Base-by-base conservation (phyloP, 2,888 invertebrate genomes). In the Drosophila engyochracea region DNA sequence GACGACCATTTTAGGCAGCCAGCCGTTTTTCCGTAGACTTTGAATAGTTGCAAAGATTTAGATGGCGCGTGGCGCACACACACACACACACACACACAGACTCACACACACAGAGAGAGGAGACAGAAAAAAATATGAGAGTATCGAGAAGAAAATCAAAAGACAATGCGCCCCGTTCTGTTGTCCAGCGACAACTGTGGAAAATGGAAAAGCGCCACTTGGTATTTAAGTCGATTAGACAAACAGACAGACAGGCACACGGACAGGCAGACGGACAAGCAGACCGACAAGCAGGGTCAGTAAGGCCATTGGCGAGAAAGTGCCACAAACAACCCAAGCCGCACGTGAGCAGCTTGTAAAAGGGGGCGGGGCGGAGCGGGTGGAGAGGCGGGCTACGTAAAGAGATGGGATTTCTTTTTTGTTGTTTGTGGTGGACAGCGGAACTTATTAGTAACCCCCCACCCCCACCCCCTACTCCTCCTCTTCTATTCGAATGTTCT, bases 1-100 rank as follows among this genome's bases (percentile, higher is more conserved):
- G 85, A 92, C 92, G 83, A 92, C 92, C 92, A 92, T 92, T 75
- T 88, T 87, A 78, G 79, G 77, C 81, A 83, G 70, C 69, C 82
- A 81, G 37, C 70, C 35, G 72, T 71, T 86, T 65, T 78, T 79
- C 67, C 82, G 79, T 85, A 91, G 66, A 22, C 75, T 90, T 79
- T 83, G 74, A 88, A 89, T 87, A 82, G 72, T 83, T 79, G 58
- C 73, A 58, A 55, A 57, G 54, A 70, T 77, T 70, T 31, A 7
- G 16, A 63, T 55, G 71, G 80, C 80, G 76, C 76, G 54, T 65
- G 41, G 54, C 70, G 65, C 79, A n/a, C 73, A 60, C 51, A 60
- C 54, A 19, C 55, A 33, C 35, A 12, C 41, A 3, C 41, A 3
- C 22, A 3, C 14, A 22, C 22, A 14, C 33, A 35, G 12, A 33